Evolutionary conservation across 2,888 invertebrate species (phyloP).

Genomic region (Silvanus unidentatus): DNA sequence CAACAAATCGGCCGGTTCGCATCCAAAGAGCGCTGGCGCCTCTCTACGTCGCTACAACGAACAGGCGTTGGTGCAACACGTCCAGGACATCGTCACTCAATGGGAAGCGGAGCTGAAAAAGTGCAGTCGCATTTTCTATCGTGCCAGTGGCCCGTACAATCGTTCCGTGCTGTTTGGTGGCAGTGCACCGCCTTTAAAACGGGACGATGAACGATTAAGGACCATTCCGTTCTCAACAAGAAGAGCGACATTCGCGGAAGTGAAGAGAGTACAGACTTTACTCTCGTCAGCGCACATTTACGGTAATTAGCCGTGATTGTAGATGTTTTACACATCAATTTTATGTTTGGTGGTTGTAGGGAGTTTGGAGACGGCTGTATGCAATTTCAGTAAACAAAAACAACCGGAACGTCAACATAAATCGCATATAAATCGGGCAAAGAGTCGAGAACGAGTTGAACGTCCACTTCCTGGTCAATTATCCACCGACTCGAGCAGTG

Average conservation of each 20-base stretch:
- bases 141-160: slow-evolving; percentile 69
- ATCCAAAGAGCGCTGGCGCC: slow-evolving; percentile 75
- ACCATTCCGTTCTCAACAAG: slow-evolving; percentile 77
- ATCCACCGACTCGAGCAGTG: slow-evolving; percentile 26
- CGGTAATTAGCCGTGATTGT: slow-evolving; percentile 45
- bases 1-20: slow-evolving; percentile 51
- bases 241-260: slow-evolving; percentile 74
- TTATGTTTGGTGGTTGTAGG: too few relatives aligned
- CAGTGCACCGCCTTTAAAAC: slow-evolving; percentile 61
- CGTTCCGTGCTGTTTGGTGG: slow-evolving; percentile 69
- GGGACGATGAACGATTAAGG: slow-evolving; percentile 58
- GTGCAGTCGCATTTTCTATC: slow-evolving; percentile 68
- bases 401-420: slow-evolving; percentile 28
- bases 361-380: slow-evolving; percentile 43
- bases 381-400: slow-evolving; percentile 30
- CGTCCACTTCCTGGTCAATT: slow-evolving; percentile 49
- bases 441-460: slow-evolving; percentile 53
- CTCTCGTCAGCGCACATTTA: slow-evolving; percentile 62
- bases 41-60: slow-evolving; percentile 76
- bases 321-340: neutral
- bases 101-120: slow-evolving; percentile 63
- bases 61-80: slow-evolving; percentile 65
- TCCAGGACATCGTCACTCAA: slow-evolving; percentile 61
- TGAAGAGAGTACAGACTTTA: slow-evolving; percentile 65
- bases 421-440: slow-evolving; percentile 52